A percentile compares a stretch with the other conserved stretches of the same genome.
Evolutionary conservation across 2,888 invertebrate genomes (phyloP).

Genomic region (Meta bourneti): DNA sequence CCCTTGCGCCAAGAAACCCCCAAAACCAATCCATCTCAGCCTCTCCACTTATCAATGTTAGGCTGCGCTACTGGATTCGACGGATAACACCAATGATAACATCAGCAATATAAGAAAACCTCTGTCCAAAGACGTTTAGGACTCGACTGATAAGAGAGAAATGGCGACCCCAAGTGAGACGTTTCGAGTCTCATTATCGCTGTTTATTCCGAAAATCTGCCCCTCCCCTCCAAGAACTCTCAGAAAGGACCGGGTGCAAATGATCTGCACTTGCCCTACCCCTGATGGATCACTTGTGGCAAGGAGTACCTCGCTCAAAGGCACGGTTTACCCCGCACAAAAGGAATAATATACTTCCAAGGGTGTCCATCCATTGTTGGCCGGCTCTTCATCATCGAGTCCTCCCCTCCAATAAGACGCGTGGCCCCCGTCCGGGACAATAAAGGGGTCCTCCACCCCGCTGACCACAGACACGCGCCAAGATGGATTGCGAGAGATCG

Average conservation of each 20-base stretch:
- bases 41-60: too few species aligned
- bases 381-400: slow-evolving; percentile 37
- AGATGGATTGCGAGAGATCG: slow-evolving; percentile 50
- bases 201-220: not conserved
- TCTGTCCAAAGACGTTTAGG: too few species aligned
- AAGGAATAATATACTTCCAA: slow-evolving; percentile 46
- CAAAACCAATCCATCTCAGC: too few species aligned
- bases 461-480: slow-evolving; percentile 38
- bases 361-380: not conserved
- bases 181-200: slow-evolving; percentile 29
- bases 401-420: not conserved
- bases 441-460: not conserved
- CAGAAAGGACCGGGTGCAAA: not conserved
- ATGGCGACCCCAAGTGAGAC: slow-evolving; percentile 9
- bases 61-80: too few species aligned
- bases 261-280: not conserved
- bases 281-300: slow-evolving; percentile 4
- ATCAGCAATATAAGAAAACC: too few species aligned
- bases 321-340: not conserved
- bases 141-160: not conserved
- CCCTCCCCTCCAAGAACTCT: not conserved
- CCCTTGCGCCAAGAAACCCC: too few species aligned
- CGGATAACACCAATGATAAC: too few species aligned
- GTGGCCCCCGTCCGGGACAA: slow-evolving; percentile 18
- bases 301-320: not conserved